phyloP scores from a whole-genome alignment of 2,888 invertebrate species.

The Tanypteryx hageni region DNA sequence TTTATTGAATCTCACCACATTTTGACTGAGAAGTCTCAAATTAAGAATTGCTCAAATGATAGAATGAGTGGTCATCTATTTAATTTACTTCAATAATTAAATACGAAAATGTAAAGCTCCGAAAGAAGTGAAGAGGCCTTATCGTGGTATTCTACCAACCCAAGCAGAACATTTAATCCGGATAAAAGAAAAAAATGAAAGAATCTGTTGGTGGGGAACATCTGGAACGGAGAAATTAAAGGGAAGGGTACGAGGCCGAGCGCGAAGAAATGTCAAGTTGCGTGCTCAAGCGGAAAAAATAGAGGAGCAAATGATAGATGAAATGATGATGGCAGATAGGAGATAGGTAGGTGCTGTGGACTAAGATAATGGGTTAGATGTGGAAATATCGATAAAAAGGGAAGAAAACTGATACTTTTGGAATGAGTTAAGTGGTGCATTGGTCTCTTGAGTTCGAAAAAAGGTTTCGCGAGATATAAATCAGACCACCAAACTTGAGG shows the following conservation, averaged over 20 bases:
- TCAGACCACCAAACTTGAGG: background rate
- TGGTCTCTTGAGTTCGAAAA: too few relatives aligned
- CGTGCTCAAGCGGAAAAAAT: constrained; percentile 7
- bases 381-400: too few relatives aligned
- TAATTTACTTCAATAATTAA: too few relatives aligned
- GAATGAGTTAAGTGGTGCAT: too few relatives aligned
- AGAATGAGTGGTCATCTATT: too few relatives aligned
- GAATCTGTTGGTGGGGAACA: background rate
- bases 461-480: background rate
- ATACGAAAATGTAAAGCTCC: background rate
- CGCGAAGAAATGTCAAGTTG: background rate
- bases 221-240: constrained; percentile 28
- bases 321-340: background rate
- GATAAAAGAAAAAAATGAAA: background rate
- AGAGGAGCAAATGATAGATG: background rate
- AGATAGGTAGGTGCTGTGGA: background rate
- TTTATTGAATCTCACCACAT: too few relatives aligned
- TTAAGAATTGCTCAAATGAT: too few relatives aligned
- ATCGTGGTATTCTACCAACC: background rate
- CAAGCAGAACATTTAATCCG: background rate
- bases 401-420: too few relatives aligned
- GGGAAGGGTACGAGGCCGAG: background rate
- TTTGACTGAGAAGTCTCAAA: too few relatives aligned
- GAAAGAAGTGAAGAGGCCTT: background rate
- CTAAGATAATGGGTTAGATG: too few relatives aligned